phyloP scores from a whole-genome alignment of 23 tunicate genomes.

The Diplosoma virens region DNA sequence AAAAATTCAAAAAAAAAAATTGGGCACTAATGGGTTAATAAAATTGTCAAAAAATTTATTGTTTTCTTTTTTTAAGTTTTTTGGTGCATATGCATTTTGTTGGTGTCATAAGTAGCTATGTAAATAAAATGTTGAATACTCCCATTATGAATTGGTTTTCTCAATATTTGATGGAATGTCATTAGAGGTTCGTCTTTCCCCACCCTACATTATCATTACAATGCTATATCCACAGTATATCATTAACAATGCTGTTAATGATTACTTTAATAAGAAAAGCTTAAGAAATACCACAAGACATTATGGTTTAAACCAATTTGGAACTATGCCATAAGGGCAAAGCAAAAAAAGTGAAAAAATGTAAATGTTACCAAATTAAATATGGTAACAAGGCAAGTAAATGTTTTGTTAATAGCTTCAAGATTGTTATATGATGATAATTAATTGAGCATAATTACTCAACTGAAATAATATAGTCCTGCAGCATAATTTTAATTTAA shows the following conservation, averaged over 20 bases:
- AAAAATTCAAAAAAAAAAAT: too few relatives aligned
- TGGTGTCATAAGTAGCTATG: too few relatives aligned
- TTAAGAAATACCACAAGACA: not conserved
- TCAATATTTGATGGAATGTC: too few relatives aligned
- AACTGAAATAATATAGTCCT: not conserved
- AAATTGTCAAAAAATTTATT: too few relatives aligned
- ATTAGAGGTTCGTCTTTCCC: too few relatives aligned
- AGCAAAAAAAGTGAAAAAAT: not conserved
- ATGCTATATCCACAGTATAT: too few relatives aligned
- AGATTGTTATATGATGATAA: not conserved
- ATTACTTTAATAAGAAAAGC: not conserved
- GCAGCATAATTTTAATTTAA: not conserved
- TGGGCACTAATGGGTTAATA: too few relatives aligned
- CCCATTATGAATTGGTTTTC: too few relatives aligned
- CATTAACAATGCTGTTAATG: not conserved
- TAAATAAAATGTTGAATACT: too few relatives aligned
- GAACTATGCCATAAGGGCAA: not conserved
- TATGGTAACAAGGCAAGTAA: conserved; percentile 33
- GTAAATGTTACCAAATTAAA: not conserved
- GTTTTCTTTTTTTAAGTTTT: too few relatives aligned
- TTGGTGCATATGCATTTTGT: too few relatives aligned
- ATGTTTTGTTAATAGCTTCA: not conserved
- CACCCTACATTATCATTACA: too few relatives aligned
- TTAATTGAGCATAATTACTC: not conserved
- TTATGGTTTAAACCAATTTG: not conserved